Percentiles rank a stretch among this genome's conserved stretches.
phyloP scores from a whole-genome alignment of 1,140 invertebrate species.

The Eumaeus atala region DNA sequence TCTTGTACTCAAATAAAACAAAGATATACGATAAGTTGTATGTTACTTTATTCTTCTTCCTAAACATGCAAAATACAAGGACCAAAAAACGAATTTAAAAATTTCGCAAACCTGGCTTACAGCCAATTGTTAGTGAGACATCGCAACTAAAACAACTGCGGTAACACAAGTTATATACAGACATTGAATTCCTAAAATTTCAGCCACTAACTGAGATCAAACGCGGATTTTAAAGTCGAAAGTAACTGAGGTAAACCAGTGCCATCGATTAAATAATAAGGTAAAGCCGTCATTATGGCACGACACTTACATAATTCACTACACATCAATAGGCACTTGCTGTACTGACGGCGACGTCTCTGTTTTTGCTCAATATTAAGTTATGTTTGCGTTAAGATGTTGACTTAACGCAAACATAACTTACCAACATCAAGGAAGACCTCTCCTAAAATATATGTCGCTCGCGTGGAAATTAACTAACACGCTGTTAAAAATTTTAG shows the following conservation, averaged over 20 bases:
- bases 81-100: slow-evolving; percentile 47
- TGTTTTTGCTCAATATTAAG: too few species aligned
- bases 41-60: slow-evolving; percentile 68
- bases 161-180: slow-evolving; percentile 4
- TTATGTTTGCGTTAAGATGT: slow-evolving; percentile 30
- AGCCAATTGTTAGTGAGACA: slow-evolving; percentile 15
- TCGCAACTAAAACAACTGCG: slow-evolving; percentile 8
- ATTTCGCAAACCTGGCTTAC: slow-evolving; percentile 38
- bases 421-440: too few species aligned
- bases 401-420: too few species aligned
- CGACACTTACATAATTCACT: slow-evolving; percentile 42
- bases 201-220: neutral
- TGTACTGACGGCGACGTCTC: slow-evolving; percentile 32
- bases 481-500: too few species aligned
- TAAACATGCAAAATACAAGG: slow-evolving; percentile 68
- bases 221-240: neutral
- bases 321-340: slow-evolving; percentile 56
- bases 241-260: neutral
- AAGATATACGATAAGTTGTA: slow-evolving; percentile 35
- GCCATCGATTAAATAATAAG: neutral
- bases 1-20: slow-evolving; percentile 34
- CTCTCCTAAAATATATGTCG: too few species aligned
- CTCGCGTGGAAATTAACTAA: too few species aligned
- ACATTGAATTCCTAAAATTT: neutral
- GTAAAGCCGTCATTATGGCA: slow-evolving; percentile 35